Evolutionary conservation across 2,888 invertebrate species (phyloP).

Genomic region (Coleophora deauratella): DNA sequence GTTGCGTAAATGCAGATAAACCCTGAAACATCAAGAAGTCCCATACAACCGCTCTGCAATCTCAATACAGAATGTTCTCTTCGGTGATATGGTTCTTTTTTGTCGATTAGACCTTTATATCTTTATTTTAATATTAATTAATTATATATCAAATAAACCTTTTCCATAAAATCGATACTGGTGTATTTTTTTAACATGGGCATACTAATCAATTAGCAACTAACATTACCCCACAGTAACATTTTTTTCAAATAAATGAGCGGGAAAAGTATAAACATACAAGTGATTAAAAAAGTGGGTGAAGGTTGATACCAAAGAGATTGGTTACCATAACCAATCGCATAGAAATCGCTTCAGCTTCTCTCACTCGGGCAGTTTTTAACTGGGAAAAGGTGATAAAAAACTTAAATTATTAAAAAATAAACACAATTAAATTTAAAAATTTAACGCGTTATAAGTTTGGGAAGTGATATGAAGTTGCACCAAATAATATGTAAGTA

Average conservation of each 20-base stretch:
- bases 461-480: conserved; percentile 38
- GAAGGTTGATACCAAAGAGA: conserved; percentile 31
- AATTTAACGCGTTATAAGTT: too few relatives aligned
- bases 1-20: too few relatives aligned
- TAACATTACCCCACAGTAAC: conserved; percentile 43
- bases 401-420: conserved; percentile 15
- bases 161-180: conserved; percentile 69
- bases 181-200: conserved; percentile 75
- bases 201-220: conserved; percentile 63
- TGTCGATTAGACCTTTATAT: conserved; percentile 18
- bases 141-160: conserved; percentile 69
- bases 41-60: conserved; percentile 1
- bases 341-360: conserved; percentile 46
- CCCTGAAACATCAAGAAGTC: too few relatives aligned
- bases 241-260: conserved; percentile 17
- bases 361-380: conserved; percentile 44
- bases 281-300: conserved; percentile 32
- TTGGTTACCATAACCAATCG: conserved; percentile 9
- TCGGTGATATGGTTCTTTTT: conserved; percentile 62
- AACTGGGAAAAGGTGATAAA: conserved; percentile 42
- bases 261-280: conserved; percentile 29
- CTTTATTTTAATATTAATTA: conserved; percentile 40
- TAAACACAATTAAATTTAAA: too few relatives aligned
- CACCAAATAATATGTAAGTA: conserved; percentile 62
- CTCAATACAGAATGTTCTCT: conserved; percentile 27